Evolutionary conservation across 1,140 invertebrate genomes (phyloP), one percentile per base, ranked within the genome.

Genomic region (Nymphalis io): DNA sequence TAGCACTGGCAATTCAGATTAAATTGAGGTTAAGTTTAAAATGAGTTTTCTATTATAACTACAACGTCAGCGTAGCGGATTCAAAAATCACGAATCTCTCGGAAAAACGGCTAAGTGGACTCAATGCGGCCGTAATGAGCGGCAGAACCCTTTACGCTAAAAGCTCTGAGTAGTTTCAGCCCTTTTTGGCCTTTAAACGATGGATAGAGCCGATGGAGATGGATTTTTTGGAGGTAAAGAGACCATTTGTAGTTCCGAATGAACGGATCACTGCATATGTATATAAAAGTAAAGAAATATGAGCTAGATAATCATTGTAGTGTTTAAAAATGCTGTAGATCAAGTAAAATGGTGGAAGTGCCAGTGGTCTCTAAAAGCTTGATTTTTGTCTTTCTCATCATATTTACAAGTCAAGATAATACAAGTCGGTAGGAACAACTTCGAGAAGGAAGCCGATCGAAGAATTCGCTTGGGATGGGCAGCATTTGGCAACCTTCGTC

Each of bases 121-220:
- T 58, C 60, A 39, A 65, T 59, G 65, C 48, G 62, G 40, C 72
- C 55, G 77, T 81, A 79, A 81, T 79, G 71, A 79, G 68, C 66
- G 67, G 71, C 68, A 21, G 58, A 69, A 65, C 72, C 75, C 75
- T 79, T 81, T 62, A 57, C 74, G 77, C 74, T 83, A 83, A 83
- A 81, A 83, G 81, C 75, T 60, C 72, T 62, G 51, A 74, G 78
- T 75, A 79, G 75, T 81, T 81, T 75, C 57, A 73, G 68, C 75
- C 79, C 76, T 78, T 27, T 55, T 79, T 62, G 21, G 18, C 70
- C 78, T 78, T 76, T 82, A 79, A 79, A 76, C 73, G 73, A 75
- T 70, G 75, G 71, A 59, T 62, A 59, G 48, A 73, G 63, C 62
- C 75, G 69, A 79, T n/a, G n/a, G n/a, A n/a, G n/a, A n/a, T n/a